Evolutionary conservation across 2,888 invertebrate species (phyloP), one percentile per base, ranked within the genome.

Genomic region (Eudemis profundana): DNA sequence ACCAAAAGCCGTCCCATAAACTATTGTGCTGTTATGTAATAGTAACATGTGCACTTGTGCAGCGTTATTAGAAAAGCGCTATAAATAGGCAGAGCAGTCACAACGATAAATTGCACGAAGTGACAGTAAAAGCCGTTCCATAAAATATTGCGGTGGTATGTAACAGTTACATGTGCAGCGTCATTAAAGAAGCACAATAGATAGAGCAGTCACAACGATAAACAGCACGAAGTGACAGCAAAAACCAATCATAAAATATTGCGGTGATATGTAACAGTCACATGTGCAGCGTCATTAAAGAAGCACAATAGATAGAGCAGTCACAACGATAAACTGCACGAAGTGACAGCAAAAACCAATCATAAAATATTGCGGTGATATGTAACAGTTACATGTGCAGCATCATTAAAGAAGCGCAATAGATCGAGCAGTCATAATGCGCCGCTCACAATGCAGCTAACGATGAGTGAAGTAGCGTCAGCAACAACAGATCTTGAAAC

Each of bases 391-490:
- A 17, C 17, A 17, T 15, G 17, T 8, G 17, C 19, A 10, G 21
- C 29, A 40, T 56, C 47, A 56, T 63, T 63, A 49, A 40, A 63
- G 27, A 27, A 12, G 62, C 47, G 62, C 38, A 23, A 38, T 63
- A 56, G 47, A 63, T 56, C 47, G 61, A 53, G 61, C 61, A 36
- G 38, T 19, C 27, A 29, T 44, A 56, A 56, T 44, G 15, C 46
- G n/a, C 17, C 40, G 40, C 21, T 49, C 56, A 63, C 63, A 63
- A 63, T 63, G 49, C 40, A 17, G 40, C 63, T 57, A 57, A 63
- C 63, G 63, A 57, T 29, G 21, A 42, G 40, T 15, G 7, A 10
- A 2, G 63, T 27, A 57, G 56, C n/a, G 63, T 42, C 0, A 7
- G 29, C 56, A 57, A 21, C 33, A 29, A 7, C 5, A 4, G 3